Base-by-base conservation (phyloP, 2,797 vertebrate species). In the Falco columbarius region DNA sequence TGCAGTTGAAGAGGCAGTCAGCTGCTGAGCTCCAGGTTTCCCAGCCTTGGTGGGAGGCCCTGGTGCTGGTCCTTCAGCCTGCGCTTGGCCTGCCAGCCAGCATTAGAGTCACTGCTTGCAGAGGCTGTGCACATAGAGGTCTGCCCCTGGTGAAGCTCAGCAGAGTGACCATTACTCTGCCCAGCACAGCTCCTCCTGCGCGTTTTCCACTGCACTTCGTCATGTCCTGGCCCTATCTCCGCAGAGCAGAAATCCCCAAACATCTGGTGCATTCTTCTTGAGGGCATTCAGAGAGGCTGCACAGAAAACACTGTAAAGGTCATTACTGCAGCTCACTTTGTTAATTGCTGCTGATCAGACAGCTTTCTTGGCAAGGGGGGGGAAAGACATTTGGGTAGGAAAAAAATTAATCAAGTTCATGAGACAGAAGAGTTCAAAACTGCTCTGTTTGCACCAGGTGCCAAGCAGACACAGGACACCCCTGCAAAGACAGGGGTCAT, bases 331-430 rank as follows among this genome's bases (percentile, higher is more conserved):
- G 55, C 67, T 89, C 86, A 80, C 65, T 92, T 83, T 81, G 92
- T 55, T 94, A 94, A 75, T 66, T 92, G 93, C 90, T 86, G 80
- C 86, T 86, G 62, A 58, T 90, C 66, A 84, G 76, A 59, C 30
- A 52, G 76, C 26, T 81, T 81, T 65, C 80, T 86, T 68, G 90
- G 76, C 58, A 86, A 79, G 38, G 26, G 10, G 13, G 27, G 21
- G 9, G 29, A 51, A 92, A 77, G 86, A 84, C 24, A 51, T 77
- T 89, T 65, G 56, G 32, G 77, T 46, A 2, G 4, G 22, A 90
- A 74, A 80, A 66, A 80, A 17, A 13, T 3, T 42, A 67, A 82
- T 2, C 1, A 18, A 77, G 34, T 72, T 90, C 1, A 3, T 71
- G 36, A 67, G 46, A 70, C 14, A 58, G 82, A 67, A 88, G 18